phyloP scores from a whole-genome alignment of 37 sponge, comb jelly and placozoan species.

The Petrosia ficiformis region DNA sequence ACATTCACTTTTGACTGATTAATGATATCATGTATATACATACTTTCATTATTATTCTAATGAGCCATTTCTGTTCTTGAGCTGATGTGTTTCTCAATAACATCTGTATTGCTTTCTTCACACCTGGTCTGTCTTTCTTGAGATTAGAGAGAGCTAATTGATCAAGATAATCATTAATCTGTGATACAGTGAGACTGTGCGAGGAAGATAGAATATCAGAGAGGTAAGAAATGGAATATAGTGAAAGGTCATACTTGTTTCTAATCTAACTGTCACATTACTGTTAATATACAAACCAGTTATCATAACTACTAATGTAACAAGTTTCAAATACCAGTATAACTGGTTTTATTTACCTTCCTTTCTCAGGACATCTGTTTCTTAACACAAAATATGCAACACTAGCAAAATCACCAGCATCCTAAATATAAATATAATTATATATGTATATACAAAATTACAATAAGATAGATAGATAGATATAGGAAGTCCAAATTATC shows the following conservation, averaged over 20 bases:
- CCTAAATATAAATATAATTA: conserved; percentile 13
- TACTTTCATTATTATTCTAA: conserved; percentile 92
- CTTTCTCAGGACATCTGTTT: conserved; percentile 85
- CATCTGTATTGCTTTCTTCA: conserved; percentile 73
- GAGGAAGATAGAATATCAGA: not conserved
- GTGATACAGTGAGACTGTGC: conserved; percentile 57
- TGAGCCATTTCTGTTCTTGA: conserved; percentile 95
- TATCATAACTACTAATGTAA: no score
- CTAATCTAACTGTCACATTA: not conserved
- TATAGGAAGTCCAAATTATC: not conserved
- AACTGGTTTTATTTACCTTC: conserved; percentile 42
- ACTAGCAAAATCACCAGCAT: conserved; percentile 89
- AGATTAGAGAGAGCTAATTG: conserved; percentile 68
- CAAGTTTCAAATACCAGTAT: no score
- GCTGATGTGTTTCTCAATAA: conserved; percentile 84
- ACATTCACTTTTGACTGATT: no score
- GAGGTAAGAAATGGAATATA: no score
- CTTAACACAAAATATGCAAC: conserved; percentile 84
- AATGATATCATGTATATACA: no score
- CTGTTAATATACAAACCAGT: not conserved
- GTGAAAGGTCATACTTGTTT: not conserved
- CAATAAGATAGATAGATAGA: not conserved
- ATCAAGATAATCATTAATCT: conserved; percentile 80
- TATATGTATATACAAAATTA: not conserved
- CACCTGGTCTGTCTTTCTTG: conserved; percentile 58